Conservation (phyloP, 2,888 invertebrate genomes). For the Tetranychus piercei region DNA sequence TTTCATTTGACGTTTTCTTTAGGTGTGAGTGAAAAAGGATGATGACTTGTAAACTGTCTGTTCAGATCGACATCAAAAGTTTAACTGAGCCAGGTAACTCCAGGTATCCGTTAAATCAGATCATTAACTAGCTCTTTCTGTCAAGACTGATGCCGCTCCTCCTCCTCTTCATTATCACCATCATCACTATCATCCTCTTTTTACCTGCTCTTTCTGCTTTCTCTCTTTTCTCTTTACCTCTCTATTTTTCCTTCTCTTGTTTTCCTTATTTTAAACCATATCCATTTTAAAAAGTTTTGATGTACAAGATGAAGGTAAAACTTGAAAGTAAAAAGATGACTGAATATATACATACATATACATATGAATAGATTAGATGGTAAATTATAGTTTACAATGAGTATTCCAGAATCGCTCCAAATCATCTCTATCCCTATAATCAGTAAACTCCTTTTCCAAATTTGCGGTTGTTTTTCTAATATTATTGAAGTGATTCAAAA, state of each 20-base stretch:
- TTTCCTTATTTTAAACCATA: not conserved
- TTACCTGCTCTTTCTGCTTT: not conserved
- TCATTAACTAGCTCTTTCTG: slow-evolving; percentile 1
- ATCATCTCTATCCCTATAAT: not conserved
- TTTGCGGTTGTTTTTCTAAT: not conserved
- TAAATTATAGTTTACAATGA: not conserved
- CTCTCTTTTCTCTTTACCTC: not conserved
- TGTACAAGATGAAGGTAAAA: no score
- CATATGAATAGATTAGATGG: no score
- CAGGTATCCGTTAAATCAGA: slow-evolving; percentile 1
- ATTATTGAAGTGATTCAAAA: not conserved
- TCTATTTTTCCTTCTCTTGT: not conserved
- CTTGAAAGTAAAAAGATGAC: no score
- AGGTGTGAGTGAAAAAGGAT: not conserved
- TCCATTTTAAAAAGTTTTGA: no score
- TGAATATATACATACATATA: no score
- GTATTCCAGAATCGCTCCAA: not conserved
- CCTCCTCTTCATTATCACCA: not conserved
- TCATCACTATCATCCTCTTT: not conserved
- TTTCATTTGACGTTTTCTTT: not conserved
- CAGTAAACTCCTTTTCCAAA: not conserved
- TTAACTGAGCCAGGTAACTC: slow-evolving; percentile 1
- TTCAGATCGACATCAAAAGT: not conserved
- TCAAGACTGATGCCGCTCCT: not conserved
- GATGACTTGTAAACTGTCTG: not conserved